A percentile compares a stretch with the other conserved stretches of the same genome.
phyloP scores from a whole-genome alignment of 2,888 invertebrate genomes.

The Nephrotoma flavescens region DNA sequence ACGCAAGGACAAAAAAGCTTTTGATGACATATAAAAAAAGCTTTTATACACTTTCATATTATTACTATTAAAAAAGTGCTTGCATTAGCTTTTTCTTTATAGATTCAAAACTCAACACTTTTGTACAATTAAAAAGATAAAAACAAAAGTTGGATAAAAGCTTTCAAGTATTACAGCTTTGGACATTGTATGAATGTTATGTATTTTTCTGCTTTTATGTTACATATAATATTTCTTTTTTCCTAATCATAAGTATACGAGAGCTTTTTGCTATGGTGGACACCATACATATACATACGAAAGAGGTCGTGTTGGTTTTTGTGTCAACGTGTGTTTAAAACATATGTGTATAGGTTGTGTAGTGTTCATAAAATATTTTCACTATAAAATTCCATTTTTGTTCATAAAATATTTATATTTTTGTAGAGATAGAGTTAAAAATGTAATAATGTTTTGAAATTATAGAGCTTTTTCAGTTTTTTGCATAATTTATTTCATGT shows the following conservation, averaged over 20 bases:
- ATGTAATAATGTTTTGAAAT: background rate
- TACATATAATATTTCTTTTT: background rate
- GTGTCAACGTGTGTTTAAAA: background rate
- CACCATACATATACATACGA: too few relatives aligned
- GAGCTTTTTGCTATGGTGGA: background rate
- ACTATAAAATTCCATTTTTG: background rate
- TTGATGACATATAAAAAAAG: background rate
- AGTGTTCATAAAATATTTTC: background rate
- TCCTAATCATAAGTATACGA: background rate
- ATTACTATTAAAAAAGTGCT: background rate
- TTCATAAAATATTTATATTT: background rate
- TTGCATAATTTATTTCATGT: background rate
- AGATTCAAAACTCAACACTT: background rate
- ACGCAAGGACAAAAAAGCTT: background rate
- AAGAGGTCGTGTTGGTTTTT: too few relatives aligned
- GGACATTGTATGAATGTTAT: background rate
- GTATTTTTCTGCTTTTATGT: background rate
- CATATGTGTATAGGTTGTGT: background rate
- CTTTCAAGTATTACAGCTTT: background rate
- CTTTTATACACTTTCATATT: background rate
- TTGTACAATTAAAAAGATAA: background rate
- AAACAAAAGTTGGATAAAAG: background rate
- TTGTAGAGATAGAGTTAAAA: background rate
- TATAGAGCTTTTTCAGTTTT: background rate
- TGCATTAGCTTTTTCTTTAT: background rate